Percentiles rank a stretch among this genome's conserved stretches.
phyloP scores from a whole-genome alignment of 2,888 invertebrate species.

The Petrolisthes cinctipes region DNA sequence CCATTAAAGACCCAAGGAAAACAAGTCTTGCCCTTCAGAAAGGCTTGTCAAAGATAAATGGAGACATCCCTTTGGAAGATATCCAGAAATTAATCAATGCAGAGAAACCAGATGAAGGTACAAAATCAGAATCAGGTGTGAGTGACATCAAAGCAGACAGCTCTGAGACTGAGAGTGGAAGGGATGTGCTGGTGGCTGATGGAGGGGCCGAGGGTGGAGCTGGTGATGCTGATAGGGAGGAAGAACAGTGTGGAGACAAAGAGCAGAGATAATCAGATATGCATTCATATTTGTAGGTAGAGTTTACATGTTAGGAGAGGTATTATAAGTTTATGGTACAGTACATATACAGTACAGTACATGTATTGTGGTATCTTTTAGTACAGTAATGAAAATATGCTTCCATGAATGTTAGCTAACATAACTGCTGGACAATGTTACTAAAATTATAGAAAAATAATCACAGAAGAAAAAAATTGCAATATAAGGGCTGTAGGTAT shows the following conservation, averaged over 20 bases:
- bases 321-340: too few species aligned
- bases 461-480: too few species aligned
- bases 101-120: background rate
- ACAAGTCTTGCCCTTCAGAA: conserved; percentile 23
- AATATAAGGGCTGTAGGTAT: too few species aligned
- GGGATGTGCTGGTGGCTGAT: background rate
- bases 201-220: background rate
- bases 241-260: background rate
- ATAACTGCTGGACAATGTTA: too few species aligned
- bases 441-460: too few species aligned
- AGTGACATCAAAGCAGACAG: background rate
- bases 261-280: background rate
- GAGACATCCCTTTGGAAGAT: background rate
- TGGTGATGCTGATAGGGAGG: background rate
- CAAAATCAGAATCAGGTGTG: background rate
- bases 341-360: too few species aligned
- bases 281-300: too few species aligned
- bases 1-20: conserved; percentile 39
- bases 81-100: background rate
- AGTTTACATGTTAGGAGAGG: too few species aligned
- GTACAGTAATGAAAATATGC: too few species aligned
- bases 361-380: too few species aligned
- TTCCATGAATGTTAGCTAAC: too few species aligned
- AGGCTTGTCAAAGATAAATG: conserved; percentile 25
- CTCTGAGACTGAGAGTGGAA: background rate